A percentile compares a stretch with the other conserved stretches of the same genome.
These are phyloP conservation scores for Xylocopa sonorina DNA, from an alignment of 1,140 invertebrate genomes.

Conservation along the genomic window DNA sequence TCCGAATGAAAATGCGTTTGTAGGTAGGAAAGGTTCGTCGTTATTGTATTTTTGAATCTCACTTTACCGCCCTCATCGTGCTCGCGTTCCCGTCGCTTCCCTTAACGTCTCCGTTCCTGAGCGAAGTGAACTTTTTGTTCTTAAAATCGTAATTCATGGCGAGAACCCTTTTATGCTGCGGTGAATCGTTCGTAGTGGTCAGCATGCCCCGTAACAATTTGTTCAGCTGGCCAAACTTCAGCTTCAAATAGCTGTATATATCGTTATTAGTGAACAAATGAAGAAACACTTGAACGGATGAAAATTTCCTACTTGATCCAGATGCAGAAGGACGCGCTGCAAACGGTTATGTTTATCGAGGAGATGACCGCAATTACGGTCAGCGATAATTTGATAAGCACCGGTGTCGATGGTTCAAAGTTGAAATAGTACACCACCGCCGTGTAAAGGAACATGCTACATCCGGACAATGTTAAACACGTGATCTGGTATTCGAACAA, in stretches of 20 bases:
- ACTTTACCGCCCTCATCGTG: conserved; percentile 55
- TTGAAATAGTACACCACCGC: neutral
- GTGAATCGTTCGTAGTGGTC: conserved; percentile 26
- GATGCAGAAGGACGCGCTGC: conserved; percentile 50
- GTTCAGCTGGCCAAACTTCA: conserved; percentile 57
- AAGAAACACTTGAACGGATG: neutral
- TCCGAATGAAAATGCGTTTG: neutral
- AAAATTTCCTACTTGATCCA: conserved; percentile 55
- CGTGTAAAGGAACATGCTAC: neutral
- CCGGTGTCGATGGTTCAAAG: neutral
- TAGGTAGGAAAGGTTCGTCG: too few relatives aligned
- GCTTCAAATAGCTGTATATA: conserved; percentile 25
- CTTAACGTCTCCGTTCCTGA: neutral
- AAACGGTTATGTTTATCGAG: conserved; percentile 12
- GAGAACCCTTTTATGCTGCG: conserved; percentile 47
- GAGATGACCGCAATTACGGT: conserved; percentile 5
- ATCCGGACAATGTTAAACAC: neutral
- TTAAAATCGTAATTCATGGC: conserved; percentile 37
- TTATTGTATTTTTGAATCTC: too few relatives aligned
- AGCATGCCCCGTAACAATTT: conserved; percentile 43
- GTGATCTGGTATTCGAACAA: conserved; percentile 27
- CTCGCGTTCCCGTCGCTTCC: neutral
- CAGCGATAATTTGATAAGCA: neutral
- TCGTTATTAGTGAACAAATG: too few relatives aligned
- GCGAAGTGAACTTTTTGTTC: conserved; percentile 9